Base-by-base conservation (phyloP, 2,797 vertebrate species). In the Chiroxiphia lanceolata region DNA sequence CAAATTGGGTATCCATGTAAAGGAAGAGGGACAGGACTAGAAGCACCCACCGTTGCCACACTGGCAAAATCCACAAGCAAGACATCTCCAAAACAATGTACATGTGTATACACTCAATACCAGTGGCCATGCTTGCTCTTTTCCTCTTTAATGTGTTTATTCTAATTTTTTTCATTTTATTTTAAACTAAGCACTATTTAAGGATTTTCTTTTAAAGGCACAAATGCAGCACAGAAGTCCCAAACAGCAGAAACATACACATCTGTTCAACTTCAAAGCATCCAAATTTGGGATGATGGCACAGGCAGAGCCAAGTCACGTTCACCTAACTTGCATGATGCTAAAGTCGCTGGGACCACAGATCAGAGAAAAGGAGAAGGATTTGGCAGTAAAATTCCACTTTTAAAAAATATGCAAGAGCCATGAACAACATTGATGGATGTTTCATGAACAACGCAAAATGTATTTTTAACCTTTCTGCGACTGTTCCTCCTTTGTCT, bases 51-150 rank as follows among this genome's bases (percentile, higher is more conserved):
- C 29, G 9, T 5, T 54, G 51, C 36, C 61, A 56, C 51, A 78
- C 5, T n/a, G 64, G 23, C 21, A 44, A 53, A 67, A 83, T 10
- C 21, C 20, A 70, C 31, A 67, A 42, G 10, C n/a, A 75, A 77
- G 36, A 60, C 2, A 2, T 26, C 51, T n/a, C 38, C 63, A 75
- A 47, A 86, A 65, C 11, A 17, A 5, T 2, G 3, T 25, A 47
- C 1, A 0, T 22, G 14, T 6, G 15, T 51, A 36, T 0, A 12
- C 38, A 25, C 29, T 60, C 56, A 86, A 29, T 9, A n/a, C 8
- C 53, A 61, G 38, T 26, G 26, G 5, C 57, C 79, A 51, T 4
- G 26, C 10, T 38, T 8, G 13, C 18, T 44, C 29, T 59, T 81
- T 29, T 75, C 63, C 33, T 33, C 45, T 71, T 80, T n/a, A 45